A percentile compares a stretch with the other conserved stretches of the same genome.
phyloP scores from a whole-genome alignment of 2,113 vertebrate genomes.

The Laticauda colubrina region DNA sequence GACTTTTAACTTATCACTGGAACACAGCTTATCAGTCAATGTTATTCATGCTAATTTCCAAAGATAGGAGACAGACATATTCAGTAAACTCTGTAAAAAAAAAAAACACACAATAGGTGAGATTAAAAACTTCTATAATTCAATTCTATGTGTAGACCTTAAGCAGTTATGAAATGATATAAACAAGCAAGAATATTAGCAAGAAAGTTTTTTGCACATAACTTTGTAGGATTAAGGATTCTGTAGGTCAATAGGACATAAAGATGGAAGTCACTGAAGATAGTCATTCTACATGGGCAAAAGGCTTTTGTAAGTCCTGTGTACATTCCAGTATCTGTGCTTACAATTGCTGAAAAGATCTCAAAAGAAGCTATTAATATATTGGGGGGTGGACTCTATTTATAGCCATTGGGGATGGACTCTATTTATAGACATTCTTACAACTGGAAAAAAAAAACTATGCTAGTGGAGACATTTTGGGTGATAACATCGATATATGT shows the following conservation, averaged over 20 bases:
- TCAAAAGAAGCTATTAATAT: not conserved
- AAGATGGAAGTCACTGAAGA: not conserved
- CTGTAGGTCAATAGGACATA: not conserved
- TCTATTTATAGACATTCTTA: too few relatives aligned
- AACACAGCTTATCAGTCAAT: slow-evolving; percentile 66
- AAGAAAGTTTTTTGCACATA: not conserved
- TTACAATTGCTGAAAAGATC: not conserved
- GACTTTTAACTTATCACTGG: slow-evolving; percentile 59
- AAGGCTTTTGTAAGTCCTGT: not conserved
- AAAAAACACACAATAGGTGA: slow-evolving; percentile 8
- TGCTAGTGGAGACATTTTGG: not conserved
- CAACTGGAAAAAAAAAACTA: too few relatives aligned
- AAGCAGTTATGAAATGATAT: slow-evolving; percentile 23
- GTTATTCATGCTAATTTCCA: slow-evolving; percentile 61
- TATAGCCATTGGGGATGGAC: too few relatives aligned
- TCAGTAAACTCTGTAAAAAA: slow-evolving; percentile 47
- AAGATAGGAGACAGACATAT: slow-evolving; percentile 55
- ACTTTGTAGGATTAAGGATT: not conserved
- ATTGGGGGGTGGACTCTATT: too few relatives aligned
- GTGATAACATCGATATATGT: not conserved
- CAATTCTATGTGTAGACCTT: slow-evolving; percentile 39
- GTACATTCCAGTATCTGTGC: not conserved
- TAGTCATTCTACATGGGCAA: not conserved
- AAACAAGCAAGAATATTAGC: slow-evolving; percentile 36
- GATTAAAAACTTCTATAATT: slow-evolving; percentile 40